Evolutionary conservation across 2,888 invertebrate species (phyloP).

Genomic region (Hermodice carunculata): DNA sequence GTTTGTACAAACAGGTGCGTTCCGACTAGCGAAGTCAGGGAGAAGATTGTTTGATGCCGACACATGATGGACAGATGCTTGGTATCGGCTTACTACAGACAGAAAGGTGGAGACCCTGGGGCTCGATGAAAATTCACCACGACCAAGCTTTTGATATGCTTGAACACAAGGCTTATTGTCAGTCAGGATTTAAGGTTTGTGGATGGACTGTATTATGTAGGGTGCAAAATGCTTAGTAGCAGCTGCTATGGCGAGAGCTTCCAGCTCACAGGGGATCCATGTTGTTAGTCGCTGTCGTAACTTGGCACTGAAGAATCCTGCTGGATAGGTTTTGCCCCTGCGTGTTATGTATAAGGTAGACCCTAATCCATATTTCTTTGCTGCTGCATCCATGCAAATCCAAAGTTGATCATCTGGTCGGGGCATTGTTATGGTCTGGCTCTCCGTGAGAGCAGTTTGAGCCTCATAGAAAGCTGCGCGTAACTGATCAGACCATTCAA

Average conservation of each 20-base stretch:
- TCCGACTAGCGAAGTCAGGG: constrained; percentile 27
- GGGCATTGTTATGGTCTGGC: constrained; percentile 1
- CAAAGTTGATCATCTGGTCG: constrained; percentile 3
- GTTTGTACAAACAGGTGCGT: constrained; percentile 33
- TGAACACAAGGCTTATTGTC: too few relatives aligned
- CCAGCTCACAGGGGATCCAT: constrained; percentile 1
- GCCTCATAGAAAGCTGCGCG: neutral
- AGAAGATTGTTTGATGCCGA: neutral
- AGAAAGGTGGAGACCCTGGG: neutral
- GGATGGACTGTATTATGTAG: constrained; percentile 25
- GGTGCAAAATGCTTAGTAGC: constrained; percentile 40
- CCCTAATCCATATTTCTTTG: too few relatives aligned
- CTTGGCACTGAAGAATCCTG: constrained; percentile 4
- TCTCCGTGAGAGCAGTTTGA: neutral
- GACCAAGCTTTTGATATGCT: neutral
- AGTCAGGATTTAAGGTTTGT: neutral
- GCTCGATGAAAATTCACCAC: neutral
- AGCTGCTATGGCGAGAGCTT: too few relatives aligned
- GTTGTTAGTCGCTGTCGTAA: neutral
- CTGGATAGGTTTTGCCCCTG: neutral
- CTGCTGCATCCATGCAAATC: constrained; percentile 13
- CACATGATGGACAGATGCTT: neutral
- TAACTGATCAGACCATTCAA: constrained; percentile 6
- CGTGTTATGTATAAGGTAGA: neutral
- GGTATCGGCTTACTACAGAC: neutral